Base-by-base conservation (phyloP, 2,888 invertebrate genomes). In the Tuberolachnus salignus region DNA sequence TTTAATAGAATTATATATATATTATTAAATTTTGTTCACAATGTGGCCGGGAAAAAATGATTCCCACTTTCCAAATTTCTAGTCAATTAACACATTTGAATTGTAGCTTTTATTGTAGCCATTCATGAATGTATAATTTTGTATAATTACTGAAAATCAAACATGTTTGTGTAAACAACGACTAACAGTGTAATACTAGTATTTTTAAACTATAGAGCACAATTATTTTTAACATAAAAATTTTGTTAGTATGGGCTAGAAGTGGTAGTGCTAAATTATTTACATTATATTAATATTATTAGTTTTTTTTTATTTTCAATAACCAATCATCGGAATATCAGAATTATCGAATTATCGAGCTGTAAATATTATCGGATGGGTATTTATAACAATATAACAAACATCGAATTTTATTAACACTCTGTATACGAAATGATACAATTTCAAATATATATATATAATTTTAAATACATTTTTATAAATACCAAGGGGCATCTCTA, bases 21-120 rank as follows among this genome's bases (percentile, higher is more conserved):
- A 34, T 61, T 34, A 34, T 61, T n/a, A 1, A 34, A 26, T 34
- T 34, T 14, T 44, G 19, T 69, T 6, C 46, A 34, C 21, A 71
- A 23, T 46, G 57, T 16, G 1, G 26, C n/a, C 46, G 3, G n/a
- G n/a, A 59, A 46, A 55, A 6, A 44, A 46, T 49, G 14, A 23
- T 26, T 67, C 9, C 51, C 16, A 42, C 3, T 53, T 63, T 53
- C 11, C 8, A 42, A 63, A 73, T 51, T 63, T 74, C 73, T 74
- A 74, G 73, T 64, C 73, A 74, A 61, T 61, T 61, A 49, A 51
- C 14, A 9, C 19, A 53, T 53, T 64, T 10, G 1, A 74, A 64
- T 72, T 72, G 19, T 53, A 63, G 61, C 42, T 23, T 51, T 26
- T 53, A 64, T 44, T 23, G 16, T 42, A 4, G 34, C 34, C 34